Conservation (phyloP, 2,113 vertebrate genomes). For the Python bivittatus region DNA sequence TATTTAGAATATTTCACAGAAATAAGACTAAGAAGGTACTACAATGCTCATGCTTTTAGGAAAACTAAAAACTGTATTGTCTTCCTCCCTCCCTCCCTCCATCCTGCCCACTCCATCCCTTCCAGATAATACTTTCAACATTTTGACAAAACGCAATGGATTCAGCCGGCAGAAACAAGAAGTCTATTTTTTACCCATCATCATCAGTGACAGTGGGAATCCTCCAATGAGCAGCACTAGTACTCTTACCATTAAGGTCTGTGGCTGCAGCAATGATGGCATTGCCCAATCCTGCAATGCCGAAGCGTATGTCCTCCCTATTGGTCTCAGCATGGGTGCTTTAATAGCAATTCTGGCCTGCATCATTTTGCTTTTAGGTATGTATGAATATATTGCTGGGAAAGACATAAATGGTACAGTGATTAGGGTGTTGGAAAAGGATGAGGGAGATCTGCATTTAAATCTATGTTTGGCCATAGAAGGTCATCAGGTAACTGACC, state of each 20-base stretch:
- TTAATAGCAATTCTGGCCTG: constrained; percentile 97
- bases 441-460: not conserved
- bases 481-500: not conserved
- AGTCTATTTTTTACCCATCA: constrained; percentile 92
- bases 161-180: constrained; percentile 97
- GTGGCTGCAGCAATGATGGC: constrained; percentile 93
- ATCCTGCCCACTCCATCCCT: constrained; percentile 16
- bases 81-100: constrained; percentile 27
- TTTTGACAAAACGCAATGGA: constrained; percentile 91
- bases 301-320: constrained; percentile 94
- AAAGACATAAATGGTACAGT: not conserved
- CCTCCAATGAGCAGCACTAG: constrained; percentile 98
- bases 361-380: constrained; percentile 94
- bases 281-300: constrained; percentile 94
- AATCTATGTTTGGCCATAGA: not conserved
- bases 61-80: not conserved
- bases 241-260: constrained; percentile 95
- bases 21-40: not conserved
- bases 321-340: constrained; percentile 98
- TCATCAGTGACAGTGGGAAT: constrained; percentile 93
- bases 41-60: not conserved
- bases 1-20: constrained; percentile 12
- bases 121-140: constrained; percentile 94
- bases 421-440: not conserved
- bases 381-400: constrained; percentile 42